Conservation (phyloP, 2,797 vertebrate genomes). For the Picus viridis region DNA sequence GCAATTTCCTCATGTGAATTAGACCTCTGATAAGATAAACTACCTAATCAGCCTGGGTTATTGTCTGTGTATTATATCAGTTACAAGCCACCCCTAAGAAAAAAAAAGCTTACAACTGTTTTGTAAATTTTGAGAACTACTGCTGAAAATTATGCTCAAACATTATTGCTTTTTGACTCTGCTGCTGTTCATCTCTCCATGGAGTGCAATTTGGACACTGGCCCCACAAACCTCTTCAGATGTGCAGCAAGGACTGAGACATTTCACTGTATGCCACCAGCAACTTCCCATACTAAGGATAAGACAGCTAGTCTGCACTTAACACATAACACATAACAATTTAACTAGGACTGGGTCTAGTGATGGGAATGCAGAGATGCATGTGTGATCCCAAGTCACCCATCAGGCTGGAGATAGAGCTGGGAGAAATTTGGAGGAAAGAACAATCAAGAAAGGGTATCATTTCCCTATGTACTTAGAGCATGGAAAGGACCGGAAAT, state of each 20-base stretch:
- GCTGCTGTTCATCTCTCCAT: neutral
- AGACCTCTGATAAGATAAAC: constrained; percentile 19
- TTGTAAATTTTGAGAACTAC: neutral
- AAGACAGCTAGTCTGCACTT: neutral
- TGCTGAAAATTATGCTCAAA: constrained; percentile 4
- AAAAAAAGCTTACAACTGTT: neutral
- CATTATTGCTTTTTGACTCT: neutral
- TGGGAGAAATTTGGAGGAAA: neutral
- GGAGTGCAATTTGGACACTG: neutral
- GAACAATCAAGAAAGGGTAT: neutral
- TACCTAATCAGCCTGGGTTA: constrained; percentile 39
- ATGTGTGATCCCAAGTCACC: neutral
- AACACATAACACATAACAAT: neutral
- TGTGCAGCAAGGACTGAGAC: neutral
- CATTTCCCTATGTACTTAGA: neutral
- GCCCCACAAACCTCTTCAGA: neutral
- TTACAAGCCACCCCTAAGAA: neutral
- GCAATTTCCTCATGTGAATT: constrained; percentile 43
- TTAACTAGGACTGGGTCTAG: neutral
- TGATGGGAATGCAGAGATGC: neutral
- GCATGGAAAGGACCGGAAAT: neutral
- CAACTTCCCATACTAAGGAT: neutral
- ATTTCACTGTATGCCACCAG: neutral
- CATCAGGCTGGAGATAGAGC: neutral
- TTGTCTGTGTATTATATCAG: neutral